Conservation (phyloP, 2,888 invertebrate genomes). For the Isoperla grammatica region DNA sequence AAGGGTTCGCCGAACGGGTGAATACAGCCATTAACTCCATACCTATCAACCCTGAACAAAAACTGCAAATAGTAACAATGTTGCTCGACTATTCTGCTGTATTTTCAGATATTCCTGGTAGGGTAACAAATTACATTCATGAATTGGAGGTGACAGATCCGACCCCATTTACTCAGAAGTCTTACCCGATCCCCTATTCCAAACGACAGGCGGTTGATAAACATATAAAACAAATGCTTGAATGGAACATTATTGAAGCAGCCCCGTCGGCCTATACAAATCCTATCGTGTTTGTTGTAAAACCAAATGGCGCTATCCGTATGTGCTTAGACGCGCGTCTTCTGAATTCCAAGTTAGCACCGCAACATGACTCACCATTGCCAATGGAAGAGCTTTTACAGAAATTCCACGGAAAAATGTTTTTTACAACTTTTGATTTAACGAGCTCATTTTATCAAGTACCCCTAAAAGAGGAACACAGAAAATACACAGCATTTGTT, state of each 20-base stretch:
- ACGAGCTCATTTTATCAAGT: too few species aligned
- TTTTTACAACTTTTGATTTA: conserved; percentile 26
- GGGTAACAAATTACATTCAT: too few species aligned
- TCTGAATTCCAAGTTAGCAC: conserved; percentile 26
- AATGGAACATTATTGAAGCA: too few species aligned
- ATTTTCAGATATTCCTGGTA: conserved; percentile 1
- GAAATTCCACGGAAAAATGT: conserved; percentile 4
- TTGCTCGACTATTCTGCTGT: not conserved
- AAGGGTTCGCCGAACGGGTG: too few species aligned
- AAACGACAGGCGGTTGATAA: not conserved
- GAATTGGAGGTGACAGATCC: too few species aligned
- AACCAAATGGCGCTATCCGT: conserved; percentile 25
- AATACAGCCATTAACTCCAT: too few species aligned
- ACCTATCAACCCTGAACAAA: too few species aligned
- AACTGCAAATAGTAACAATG: too few species aligned
- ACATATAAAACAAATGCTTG: not conserved
- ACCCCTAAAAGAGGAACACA: conserved; percentile 19
- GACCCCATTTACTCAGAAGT: not conserved
- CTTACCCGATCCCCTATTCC: not conserved
- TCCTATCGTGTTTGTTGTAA: too few species aligned
- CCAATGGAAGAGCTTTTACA: conserved; percentile 25
- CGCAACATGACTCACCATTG: conserved; percentile 25
- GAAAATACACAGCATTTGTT: conserved; percentile 31
- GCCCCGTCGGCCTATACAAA: too few species aligned
- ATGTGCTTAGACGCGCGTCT: conserved; percentile 25